A percentile compares a stretch with the other conserved stretches of the same genome.
Evolutionary conservation across 2,888 invertebrate genomes (phyloP).

Genomic region (Dicyrtoma fusca): DNA sequence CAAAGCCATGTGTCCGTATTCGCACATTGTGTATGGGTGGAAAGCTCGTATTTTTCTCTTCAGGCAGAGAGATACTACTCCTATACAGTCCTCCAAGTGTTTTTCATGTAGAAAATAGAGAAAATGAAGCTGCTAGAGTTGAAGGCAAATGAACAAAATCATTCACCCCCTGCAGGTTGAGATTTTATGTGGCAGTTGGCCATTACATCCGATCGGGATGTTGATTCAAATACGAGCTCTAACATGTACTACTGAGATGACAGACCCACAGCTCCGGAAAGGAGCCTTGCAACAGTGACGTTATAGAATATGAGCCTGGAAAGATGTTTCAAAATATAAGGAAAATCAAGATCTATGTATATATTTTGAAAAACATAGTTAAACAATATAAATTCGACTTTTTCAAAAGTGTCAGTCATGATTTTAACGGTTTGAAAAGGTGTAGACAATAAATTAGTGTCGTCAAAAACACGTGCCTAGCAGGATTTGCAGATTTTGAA

Average conservation of each 20-base stretch:
- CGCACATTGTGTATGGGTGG: background rate
- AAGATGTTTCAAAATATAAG: too few species aligned
- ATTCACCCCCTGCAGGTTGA: slow-evolving; percentile 52
- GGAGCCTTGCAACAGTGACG: too few species aligned
- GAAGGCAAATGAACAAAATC: slow-evolving; percentile 35
- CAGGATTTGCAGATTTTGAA: too few species aligned
- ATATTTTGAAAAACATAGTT: too few species aligned
- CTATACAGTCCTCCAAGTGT: slow-evolving; percentile 27
- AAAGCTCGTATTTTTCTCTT: background rate
- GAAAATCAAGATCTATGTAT: too few species aligned
- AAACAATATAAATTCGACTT: too few species aligned
- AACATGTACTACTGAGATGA: background rate
- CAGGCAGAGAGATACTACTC: too few species aligned
- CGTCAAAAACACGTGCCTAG: too few species aligned
- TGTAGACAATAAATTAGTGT: too few species aligned
- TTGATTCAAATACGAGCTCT: background rate
- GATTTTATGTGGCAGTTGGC: slow-evolving; percentile 49
- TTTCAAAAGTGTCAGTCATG: too few species aligned
- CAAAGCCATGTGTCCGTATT: slow-evolving; percentile 10
- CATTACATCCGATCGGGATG: slow-evolving; percentile 7
- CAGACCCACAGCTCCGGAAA: background rate
- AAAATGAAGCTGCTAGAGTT: slow-evolving; percentile 29
- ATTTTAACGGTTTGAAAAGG: too few species aligned
- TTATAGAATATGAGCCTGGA: too few species aligned
- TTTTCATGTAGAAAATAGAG: slow-evolving; percentile 21